Conservation (phyloP, 2,888 invertebrate genomes). For the Ferrisia virgata region DNA sequence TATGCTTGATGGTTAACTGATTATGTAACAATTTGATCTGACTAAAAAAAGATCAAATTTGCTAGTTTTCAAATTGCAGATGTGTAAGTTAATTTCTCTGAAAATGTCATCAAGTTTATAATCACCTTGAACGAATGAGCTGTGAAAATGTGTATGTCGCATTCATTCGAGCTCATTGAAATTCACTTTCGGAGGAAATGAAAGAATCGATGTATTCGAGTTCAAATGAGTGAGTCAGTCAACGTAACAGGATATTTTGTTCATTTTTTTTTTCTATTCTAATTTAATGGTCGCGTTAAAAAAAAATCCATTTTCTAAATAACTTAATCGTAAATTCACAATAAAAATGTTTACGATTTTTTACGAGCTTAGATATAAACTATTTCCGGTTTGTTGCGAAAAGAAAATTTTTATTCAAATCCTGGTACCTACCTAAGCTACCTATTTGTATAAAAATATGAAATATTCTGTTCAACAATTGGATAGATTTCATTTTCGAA, state of each 20-base stretch:
- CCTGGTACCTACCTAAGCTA: background rate
- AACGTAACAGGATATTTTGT: background rate
- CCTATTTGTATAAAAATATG: background rate
- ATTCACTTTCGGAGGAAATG: no score
- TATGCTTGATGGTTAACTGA: no score
- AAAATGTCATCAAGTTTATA: no score
- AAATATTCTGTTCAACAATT: background rate
- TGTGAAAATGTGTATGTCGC: no score
- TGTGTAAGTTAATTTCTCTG: no score
- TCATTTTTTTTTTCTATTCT: background rate
- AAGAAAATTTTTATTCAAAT: background rate
- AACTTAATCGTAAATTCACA: background rate
- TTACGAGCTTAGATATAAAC: background rate
- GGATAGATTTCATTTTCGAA: background rate
- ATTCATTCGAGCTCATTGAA: no score
- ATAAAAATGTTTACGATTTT: background rate
- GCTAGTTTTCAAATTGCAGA: no score
- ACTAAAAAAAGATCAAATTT: no score
- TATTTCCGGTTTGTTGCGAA: background rate
- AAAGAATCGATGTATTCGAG: background rate
- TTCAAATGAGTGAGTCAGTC: background rate
- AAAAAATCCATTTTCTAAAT: background rate
- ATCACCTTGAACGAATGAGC: no score
- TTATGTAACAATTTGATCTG: no score
- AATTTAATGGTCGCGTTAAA: background rate